Percentiles rank a stretch among this genome's conserved stretches.
phyloP scores from a whole-genome alignment of 2,113 vertebrate species.

The Chauna torquata region DNA sequence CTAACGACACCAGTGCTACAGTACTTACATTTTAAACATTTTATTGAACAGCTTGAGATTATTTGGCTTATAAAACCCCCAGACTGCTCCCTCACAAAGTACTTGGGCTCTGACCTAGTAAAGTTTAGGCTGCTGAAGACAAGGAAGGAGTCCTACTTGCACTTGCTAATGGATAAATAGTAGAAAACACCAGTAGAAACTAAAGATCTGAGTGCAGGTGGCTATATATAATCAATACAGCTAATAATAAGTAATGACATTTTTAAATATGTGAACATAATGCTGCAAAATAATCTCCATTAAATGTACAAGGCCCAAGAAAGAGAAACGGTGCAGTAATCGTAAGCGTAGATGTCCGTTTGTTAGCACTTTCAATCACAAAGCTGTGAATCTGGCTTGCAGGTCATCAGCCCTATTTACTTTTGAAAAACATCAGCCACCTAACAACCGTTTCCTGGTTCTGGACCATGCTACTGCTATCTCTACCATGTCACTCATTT shows the following conservation, averaged over 20 bases:
- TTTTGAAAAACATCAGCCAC: neutral
- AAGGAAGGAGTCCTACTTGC: neutral
- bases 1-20: slow-evolving; percentile 3
- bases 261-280: slow-evolving; percentile 13
- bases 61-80: slow-evolving; percentile 33
- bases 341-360: neutral
- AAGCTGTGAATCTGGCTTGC: neutral
- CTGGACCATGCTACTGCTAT: neutral
- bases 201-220: slow-evolving; percentile 20
- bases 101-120: slow-evolving; percentile 25
- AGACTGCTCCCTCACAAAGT: slow-evolving; percentile 47
- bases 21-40: slow-evolving; percentile 42
- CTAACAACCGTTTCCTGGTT: neutral
- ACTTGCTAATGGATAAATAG: slow-evolving; percentile 27
- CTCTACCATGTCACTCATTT: neutral
- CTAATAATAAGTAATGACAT: slow-evolving; percentile 38
- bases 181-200: slow-evolving; percentile 12
- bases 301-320: neutral
- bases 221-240: slow-evolving; percentile 28
- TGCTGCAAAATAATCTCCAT: slow-evolving; percentile 1
- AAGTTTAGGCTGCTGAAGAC: slow-evolving; percentile 42
- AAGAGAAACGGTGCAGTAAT: neutral
- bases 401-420: neutral
- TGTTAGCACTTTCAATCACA: neutral
- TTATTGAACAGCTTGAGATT: slow-evolving; percentile 32